Percentiles rank a stretch among this genome's conserved stretches.
These are phyloP conservation scores for Leucoraja ocellata DNA, from an alignment of 2,797 vertebrate species.

Conservation along the genomic window DNA sequence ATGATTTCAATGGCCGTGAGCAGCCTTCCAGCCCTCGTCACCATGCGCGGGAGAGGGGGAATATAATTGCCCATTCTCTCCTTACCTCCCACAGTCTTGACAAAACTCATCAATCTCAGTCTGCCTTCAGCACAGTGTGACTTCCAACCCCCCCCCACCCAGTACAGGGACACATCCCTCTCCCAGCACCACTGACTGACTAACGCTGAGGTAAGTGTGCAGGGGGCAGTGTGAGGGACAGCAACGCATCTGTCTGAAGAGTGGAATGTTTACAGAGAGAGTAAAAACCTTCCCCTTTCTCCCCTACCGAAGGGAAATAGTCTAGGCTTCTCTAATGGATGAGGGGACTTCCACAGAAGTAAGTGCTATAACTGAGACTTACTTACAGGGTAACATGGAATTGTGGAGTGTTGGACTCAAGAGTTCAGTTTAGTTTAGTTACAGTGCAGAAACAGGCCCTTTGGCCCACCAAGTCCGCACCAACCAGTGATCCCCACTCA, in stretches of 20 bases:
- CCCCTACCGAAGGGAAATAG: neutral
- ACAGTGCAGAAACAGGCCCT: too few relatives aligned
- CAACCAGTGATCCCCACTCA: too few relatives aligned
- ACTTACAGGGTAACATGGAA: neutral
- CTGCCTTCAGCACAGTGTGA: slow-evolving; percentile 31
- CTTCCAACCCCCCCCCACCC: neutral
- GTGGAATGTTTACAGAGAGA: neutral
- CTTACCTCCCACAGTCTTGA: slow-evolving; percentile 29
- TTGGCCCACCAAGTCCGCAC: too few relatives aligned
- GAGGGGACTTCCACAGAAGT: neutral
- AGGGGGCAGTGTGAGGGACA: neutral
- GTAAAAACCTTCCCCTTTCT: neutral
- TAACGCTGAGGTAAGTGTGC: too few relatives aligned
- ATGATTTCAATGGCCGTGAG: slow-evolving; percentile 9
- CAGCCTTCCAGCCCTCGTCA: slow-evolving; percentile 13
- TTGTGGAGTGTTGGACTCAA: neutral
- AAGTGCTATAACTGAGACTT: neutral
- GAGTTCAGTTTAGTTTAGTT: neutral
- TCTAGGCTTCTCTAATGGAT: neutral
- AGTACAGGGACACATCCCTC: too few relatives aligned
- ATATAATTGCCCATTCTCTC: slow-evolving; percentile 22
- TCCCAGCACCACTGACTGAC: too few relatives aligned
- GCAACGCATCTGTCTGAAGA: neutral
- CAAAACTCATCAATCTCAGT: slow-evolving; percentile 30
- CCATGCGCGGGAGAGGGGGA: slow-evolving; percentile 13